Base-by-base conservation (phyloP, 1,140 invertebrate species). In the Drosophila sucinea region DNA sequence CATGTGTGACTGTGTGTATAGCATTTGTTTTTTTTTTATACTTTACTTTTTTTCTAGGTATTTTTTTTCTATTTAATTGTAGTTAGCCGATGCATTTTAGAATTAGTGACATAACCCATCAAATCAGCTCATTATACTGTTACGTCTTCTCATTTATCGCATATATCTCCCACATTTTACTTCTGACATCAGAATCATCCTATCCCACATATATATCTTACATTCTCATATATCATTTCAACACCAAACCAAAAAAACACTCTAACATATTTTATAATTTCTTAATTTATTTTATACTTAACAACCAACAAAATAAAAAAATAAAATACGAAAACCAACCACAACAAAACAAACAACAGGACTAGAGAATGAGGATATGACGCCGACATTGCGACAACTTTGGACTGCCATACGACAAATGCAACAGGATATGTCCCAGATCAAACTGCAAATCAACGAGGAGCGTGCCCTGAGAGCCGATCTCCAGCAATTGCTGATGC, bases 321-420 rank as follows among this genome's bases (percentile, higher is more conserved):
- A 67, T 60, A 58, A 65, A 66, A 56, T 1, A 58, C 4, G 72
- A 70, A 73, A 87, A 82, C 32, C 54, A 64, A 65, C 76, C 79
- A 79, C 62, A 87, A 87, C 83, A 89, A 83, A 86, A 82, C 82
- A 87, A 83, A 69, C 70, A 60, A 40, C 77, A 92, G 91, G 91
- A 70, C 84, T 92, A 41, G 91, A 92, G 72, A 92, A 92, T 76
- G 91, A 92, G 58, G 91, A 92, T 67, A 90, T 91, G 84, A 92
- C 91, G 27, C 91, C 91, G 5, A 92, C 91, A 0, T 33, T 92
- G 60, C 77, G 90, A 17, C 91, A 92, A 70, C 67, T 92, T 4
- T 92, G 90, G 91, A 89, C 91, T 4, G 80, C 90, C 67, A 91
- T 92, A 4, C 63, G 77, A 2, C 91, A 92, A 68, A 87, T 92